These are phyloP conservation scores for Pseudopodoces humilis DNA, from an alignment of 2,113 vertebrate genomes.

Conservation along the genomic window DNA sequence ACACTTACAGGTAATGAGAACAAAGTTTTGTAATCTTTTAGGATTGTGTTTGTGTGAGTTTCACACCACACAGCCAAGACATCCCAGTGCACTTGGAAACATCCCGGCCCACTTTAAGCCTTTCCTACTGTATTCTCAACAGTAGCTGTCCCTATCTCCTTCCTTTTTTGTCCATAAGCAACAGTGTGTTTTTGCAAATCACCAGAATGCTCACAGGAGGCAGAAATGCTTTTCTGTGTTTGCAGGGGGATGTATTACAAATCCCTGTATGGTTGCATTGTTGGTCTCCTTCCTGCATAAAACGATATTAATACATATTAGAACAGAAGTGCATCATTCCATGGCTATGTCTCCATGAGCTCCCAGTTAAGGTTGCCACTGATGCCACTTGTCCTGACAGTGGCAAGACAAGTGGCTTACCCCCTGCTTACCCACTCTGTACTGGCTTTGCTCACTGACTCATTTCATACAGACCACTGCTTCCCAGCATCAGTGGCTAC, in stretches of 20 bases:
- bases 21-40: not conserved
- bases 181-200: not conserved
- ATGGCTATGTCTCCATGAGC: not conserved
- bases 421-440: not conserved
- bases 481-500: not conserved
- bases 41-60: not conserved
- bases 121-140: not conserved
- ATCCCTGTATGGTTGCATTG: not conserved
- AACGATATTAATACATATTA: not conserved
- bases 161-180: not conserved
- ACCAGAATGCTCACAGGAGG: not conserved
- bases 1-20: slow-evolving; percentile 87
- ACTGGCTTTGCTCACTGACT: not conserved
- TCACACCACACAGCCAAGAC: not conserved
- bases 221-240: not conserved
- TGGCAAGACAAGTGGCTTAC: too few relatives aligned
- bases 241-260: not conserved
- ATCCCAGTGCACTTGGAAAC: not conserved
- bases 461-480: not conserved
- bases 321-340: not conserved
- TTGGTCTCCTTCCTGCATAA: not conserved
- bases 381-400: not conserved
- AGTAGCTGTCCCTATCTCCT: not conserved
- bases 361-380: not conserved
- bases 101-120: not conserved